A percentile compares a stretch with the other conserved stretches of the same genome.
Conservation (phyloP, 2,797 vertebrate species). For the Tympanoctomys barrerae region DNA sequence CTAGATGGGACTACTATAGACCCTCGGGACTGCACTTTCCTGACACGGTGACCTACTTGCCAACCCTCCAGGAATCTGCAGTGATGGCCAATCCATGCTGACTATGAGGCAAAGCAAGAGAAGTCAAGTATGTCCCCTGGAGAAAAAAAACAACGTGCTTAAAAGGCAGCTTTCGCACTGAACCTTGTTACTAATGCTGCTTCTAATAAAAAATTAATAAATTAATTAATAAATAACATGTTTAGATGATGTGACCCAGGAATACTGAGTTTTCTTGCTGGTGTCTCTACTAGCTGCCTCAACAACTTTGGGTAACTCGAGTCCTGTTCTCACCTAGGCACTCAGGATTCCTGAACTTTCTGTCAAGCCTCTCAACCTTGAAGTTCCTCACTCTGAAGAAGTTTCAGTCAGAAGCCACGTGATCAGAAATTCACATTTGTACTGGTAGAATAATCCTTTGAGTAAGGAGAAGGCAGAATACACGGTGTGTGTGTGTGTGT, state of each 20-base stretch:
- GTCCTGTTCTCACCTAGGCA: background rate
- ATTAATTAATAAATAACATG: no score
- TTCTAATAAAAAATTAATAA: background rate
- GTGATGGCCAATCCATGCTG: background rate
- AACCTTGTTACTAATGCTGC: background rate
- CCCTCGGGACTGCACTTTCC: background rate
- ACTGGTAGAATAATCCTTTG: no score
- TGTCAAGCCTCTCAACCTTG: background rate
- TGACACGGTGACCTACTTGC: background rate
- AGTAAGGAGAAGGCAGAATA: no score
- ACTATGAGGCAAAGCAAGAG: background rate
- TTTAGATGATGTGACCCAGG: background rate
- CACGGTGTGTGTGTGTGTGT: no score
- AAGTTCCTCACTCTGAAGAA: constrained; percentile 26
- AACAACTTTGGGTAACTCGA: background rate
- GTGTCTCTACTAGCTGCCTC: background rate
- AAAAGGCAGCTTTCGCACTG: background rate
- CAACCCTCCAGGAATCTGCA: background rate
- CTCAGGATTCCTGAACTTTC: constrained; percentile 24
- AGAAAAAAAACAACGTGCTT: background rate
- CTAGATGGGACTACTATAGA: background rate
- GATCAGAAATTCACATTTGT: background rate
- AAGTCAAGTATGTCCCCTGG: background rate
- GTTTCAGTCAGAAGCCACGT: background rate
- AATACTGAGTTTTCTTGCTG: background rate